phyloP scores from a whole-genome alignment of 2,888 invertebrate genomes.

The Stenotaenia linearis region DNA sequence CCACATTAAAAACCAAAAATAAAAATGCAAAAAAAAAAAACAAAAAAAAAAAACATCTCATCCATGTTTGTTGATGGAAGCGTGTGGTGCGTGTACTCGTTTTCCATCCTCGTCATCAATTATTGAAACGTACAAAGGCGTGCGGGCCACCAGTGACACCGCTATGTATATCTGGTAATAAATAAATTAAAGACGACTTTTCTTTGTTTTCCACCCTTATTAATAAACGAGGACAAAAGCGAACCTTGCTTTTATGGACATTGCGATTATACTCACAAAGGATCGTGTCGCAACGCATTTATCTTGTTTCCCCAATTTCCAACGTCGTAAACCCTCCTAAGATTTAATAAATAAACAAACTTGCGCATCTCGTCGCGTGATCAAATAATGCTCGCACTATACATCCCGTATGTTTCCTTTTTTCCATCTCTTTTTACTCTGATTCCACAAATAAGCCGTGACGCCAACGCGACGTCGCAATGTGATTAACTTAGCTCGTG shows the following conservation, averaged over 20 bases:
- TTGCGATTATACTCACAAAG: not conserved
- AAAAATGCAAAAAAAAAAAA: not conserved
- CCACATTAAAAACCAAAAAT: not conserved
- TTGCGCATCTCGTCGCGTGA: not conserved
- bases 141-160: not conserved
- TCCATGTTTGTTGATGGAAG: not conserved
- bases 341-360: not conserved
- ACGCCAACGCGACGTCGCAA: not conserved
- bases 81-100: not conserved
- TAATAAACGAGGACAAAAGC: not conserved
- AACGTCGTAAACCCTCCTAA: not conserved
- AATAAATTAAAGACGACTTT: not conserved
- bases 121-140: not conserved
- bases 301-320: not conserved
- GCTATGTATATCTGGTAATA: not conserved
- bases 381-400: not conserved
- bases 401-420: not conserved
- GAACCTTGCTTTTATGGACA: not conserved
- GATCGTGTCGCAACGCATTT: not conserved
- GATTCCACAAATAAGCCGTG: not conserved
- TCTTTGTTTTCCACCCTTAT: not conserved
- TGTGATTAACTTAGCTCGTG: conserved; percentile 13
- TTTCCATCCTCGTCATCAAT: not conserved
- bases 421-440: not conserved
- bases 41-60: not conserved